Evolutionary conservation across 1,140 invertebrate genomes (phyloP), one percentile per base, ranked within the genome.

Genomic region (Anoplolepis gracilipes): DNA sequence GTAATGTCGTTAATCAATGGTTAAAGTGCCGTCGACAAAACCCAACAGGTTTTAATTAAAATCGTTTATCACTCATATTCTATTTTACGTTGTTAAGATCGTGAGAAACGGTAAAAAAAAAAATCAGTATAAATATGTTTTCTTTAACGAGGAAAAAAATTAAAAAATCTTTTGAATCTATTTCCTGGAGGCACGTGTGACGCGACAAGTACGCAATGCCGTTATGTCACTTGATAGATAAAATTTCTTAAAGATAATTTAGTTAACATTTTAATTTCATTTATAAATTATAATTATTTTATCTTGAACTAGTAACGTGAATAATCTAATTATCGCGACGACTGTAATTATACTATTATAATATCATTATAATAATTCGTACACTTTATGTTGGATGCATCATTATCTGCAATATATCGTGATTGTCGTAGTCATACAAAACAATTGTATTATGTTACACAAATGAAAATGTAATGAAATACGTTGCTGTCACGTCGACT

Each of bases 31-130:
- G 59, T 78, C 62, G 75, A 86, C 73, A 85, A 85, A 91, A 90
- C 70, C 62, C 49, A 84, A 75, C 53, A 42, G 73, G 62, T 77
- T 91, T 91, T 89, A 89, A 91, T 90, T 91, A 91, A 90, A 90
- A 79, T 84, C 76, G 30, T 72, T 8, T 13, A 19, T n/a, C 49
- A 75, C 49, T 13, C 36, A 39, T 4, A 28, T 55, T 13, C 28
- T 22, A 61, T 64, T 75, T 61, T 79, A 55, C 72, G 53, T 84
- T 73, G 79, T 89, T 76, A 79, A 87, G 69, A 73, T 69, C 73
- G 88, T 85, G 89, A 28, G 33, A 46, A 46, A 19, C 22, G 49
- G 13, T 53, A 30, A 36, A n/a, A 46, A 3, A 33, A 30, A 36
- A n/a, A 46, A 3, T 22, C 65, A 6, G 1, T 22, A 55, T 57